These are phyloP conservation scores for Mormyrus lacerda DNA, from an alignment of 2,113 vertebrate species.

Conservation along the genomic window DNA sequence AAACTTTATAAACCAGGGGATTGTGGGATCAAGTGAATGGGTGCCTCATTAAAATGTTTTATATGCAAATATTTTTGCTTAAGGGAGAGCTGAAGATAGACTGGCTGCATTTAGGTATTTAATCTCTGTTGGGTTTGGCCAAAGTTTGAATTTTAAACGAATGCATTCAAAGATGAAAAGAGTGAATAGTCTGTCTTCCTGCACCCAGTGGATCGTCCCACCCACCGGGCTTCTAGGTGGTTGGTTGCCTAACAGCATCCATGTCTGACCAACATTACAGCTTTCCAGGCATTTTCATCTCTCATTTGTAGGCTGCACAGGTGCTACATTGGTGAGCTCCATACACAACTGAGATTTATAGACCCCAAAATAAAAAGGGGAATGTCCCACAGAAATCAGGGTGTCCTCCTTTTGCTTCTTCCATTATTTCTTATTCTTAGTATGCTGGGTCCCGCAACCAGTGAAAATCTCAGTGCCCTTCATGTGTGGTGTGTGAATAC, in stretches of 20 bases:
- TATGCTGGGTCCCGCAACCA: background rate
- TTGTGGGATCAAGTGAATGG: background rate
- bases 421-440: background rate
- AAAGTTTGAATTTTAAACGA: background rate
- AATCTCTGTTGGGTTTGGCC: background rate
- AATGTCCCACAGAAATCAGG: background rate
- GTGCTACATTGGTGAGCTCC: background rate
- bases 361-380: background rate
- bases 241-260: background rate
- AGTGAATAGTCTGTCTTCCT: background rate
- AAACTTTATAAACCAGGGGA: slow-evolving; percentile 4
- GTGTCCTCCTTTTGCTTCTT: background rate
- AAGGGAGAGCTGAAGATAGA: background rate
- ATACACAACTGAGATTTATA: background rate
- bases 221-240: background rate
- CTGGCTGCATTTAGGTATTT: background rate
- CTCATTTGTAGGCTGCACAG: background rate
- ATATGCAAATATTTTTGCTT: background rate
- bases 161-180: background rate
- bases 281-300: background rate
- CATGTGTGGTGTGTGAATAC: background rate
- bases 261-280: background rate
- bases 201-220: background rate
- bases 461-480: background rate
- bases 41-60: slow-evolving; percentile 10